Percentiles rank a stretch among this genome's conserved stretches.
phyloP scores from a whole-genome alignment of 2,888 invertebrate species.

The Acleris cristana region DNA sequence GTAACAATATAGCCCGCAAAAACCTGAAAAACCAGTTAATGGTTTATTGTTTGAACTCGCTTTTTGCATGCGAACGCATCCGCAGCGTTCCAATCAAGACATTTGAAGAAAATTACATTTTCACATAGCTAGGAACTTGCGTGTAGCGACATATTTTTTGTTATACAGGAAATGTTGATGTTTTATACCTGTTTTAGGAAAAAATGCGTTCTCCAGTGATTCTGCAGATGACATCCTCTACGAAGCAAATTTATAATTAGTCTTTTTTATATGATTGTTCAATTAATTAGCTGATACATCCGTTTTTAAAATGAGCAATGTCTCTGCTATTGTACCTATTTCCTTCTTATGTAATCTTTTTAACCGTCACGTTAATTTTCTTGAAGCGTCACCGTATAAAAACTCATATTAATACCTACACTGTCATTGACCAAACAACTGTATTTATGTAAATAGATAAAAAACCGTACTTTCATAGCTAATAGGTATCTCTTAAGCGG shows the following conservation, averaged over 20 bases:
- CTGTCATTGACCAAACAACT: too few species aligned
- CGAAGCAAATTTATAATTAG: not conserved
- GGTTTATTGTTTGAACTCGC: slow-evolving; percentile 14
- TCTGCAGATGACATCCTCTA: not conserved
- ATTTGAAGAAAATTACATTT: slow-evolving; percentile 7
- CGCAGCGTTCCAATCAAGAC: slow-evolving; percentile 14
- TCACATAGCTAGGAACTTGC: slow-evolving; percentile 15
- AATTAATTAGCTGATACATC: not conserved
- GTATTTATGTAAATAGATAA: too few species aligned
- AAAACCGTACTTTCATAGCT: too few species aligned
- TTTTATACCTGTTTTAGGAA: not conserved
- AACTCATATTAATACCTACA: too few species aligned
- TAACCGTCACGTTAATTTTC: too few species aligned
- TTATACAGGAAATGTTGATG: not conserved
- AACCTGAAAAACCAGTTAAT: slow-evolving; percentile 29
- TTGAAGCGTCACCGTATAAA: too few species aligned
- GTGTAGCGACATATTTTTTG: slow-evolving; percentile 3
- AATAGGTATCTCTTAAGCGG: too few species aligned
- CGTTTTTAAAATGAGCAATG: too few species aligned
- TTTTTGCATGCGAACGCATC: slow-evolving; percentile 16
- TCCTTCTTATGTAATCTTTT: too few species aligned
- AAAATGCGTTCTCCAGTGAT: not conserved
- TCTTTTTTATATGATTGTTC: not conserved
- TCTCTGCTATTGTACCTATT: too few species aligned
- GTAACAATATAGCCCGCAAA: slow-evolving; percentile 23